phyloP scores from a whole-genome alignment of 2,888 invertebrate genomes.

The Neoitamus cyanurus region DNA sequence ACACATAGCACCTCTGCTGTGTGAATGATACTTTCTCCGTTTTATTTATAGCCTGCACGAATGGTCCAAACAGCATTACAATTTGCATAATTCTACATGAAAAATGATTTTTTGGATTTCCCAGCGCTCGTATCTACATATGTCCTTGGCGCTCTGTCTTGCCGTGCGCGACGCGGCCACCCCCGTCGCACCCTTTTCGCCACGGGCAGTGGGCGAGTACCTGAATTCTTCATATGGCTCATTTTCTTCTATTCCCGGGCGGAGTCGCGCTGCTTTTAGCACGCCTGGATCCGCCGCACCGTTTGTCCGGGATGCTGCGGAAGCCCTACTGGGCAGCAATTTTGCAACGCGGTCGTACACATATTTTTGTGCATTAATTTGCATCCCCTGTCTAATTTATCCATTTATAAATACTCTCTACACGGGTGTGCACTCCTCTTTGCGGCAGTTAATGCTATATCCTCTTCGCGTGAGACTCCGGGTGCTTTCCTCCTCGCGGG shows the following conservation, averaged over 20 bases:
- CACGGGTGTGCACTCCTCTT: neutral
- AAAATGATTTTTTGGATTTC: slow-evolving; percentile 38
- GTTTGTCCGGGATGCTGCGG: neutral
- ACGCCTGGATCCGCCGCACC: neutral
- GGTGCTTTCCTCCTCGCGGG: neutral
- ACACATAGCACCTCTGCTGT: slow-evolving; percentile 9
- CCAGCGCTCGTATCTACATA: neutral
- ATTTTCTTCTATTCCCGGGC: slow-evolving; percentile 24
- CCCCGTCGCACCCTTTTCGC: neutral
- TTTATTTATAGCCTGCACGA: slow-evolving; percentile 38
- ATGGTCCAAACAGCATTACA: slow-evolving; percentile 43
- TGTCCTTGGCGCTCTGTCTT: slow-evolving; percentile 5
- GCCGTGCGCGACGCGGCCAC: neutral
- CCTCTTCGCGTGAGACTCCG: neutral
- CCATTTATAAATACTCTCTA: slow-evolving; percentile 16
- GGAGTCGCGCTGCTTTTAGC: neutral
- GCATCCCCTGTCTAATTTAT: slow-evolving; percentile 39
- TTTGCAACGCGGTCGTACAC: neutral
- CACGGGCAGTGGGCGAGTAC: neutral
- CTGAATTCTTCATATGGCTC: slow-evolving; percentile 27
- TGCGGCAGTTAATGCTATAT: neutral
- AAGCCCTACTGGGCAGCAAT: neutral
- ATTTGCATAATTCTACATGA: slow-evolving; percentile 45
- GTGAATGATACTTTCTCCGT: slow-evolving; percentile 7
- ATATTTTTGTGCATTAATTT: slow-evolving; percentile 42